Evolutionary conservation across 1,140 invertebrate species (phyloP).

Genomic region (Metaphire vulgaris): DNA sequence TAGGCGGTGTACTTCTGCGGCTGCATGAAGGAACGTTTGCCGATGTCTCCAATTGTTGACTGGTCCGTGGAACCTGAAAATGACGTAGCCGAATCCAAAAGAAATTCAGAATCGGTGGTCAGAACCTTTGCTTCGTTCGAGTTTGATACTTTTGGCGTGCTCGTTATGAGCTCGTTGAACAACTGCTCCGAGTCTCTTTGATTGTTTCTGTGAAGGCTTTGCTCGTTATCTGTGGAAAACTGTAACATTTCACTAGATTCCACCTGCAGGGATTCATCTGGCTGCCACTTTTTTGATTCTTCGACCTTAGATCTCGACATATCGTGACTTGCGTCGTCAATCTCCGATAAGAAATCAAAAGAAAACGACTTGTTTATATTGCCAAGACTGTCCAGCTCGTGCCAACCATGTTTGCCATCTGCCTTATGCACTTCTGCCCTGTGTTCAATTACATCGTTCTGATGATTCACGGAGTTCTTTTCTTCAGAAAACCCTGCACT

Average conservation of each 20-base stretch:
- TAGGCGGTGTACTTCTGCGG: background rate
- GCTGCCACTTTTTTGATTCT: background rate
- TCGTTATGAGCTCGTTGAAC: background rate
- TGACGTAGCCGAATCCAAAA: background rate
- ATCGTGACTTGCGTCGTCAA: background rate
- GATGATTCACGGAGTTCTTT: background rate
- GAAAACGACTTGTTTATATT: background rate
- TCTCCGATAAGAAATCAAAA: background rate
- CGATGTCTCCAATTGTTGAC: background rate
- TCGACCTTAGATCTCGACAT: background rate
- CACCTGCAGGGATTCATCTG: background rate
- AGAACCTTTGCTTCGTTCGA: background rate
- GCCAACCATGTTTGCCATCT: background rate
- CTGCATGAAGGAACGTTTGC: background rate
- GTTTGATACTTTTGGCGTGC: background rate
- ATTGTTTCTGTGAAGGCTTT: background rate
- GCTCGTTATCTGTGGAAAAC: background rate
- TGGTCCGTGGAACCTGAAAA: background rate
- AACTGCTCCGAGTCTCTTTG: background rate
- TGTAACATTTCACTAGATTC: background rate
- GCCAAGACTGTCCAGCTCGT: background rate
- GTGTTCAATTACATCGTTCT: background rate
- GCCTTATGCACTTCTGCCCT: background rate
- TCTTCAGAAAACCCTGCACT: background rate
- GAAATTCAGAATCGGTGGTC: background rate